Percentiles rank a stretch among this genome's conserved stretches.
Evolutionary conservation across 2,113 vertebrate species (phyloP).

Genomic region (Alectura lathami): DNA sequence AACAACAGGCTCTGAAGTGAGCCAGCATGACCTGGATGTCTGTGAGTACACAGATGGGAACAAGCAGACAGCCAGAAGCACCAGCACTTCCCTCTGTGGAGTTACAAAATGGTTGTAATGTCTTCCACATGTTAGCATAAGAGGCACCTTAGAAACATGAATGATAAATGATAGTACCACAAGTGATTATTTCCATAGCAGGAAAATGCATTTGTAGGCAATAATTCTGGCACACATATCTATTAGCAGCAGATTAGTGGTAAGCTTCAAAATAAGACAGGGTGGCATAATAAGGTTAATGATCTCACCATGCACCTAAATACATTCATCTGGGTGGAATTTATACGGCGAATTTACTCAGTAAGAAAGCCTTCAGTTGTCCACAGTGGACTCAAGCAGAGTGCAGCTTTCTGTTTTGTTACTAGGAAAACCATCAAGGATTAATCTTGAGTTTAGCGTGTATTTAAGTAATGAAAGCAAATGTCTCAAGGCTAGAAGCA

Average conservation of each 20-base stretch:
- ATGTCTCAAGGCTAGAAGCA: neutral
- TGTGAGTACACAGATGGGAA: neutral
- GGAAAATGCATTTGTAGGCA: neutral
- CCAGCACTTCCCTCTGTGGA: neutral
- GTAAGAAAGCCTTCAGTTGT: neutral
- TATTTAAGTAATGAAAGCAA: neutral
- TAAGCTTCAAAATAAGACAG: neutral
- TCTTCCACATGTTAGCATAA: neutral
- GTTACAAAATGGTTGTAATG: neutral
- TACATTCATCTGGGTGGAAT: neutral
- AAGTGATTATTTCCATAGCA: neutral
- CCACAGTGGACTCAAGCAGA: neutral
- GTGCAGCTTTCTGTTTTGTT: neutral
- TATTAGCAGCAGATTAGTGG: conserved; percentile 18
- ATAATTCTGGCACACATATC: neutral
- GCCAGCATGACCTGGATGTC: neutral
- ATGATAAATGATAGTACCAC: neutral
- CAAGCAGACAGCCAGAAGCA: neutral
- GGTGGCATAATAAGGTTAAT: conserved; percentile 7
- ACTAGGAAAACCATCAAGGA: neutral
- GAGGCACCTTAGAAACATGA: neutral
- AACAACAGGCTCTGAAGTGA: neutral
- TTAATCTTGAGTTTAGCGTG: neutral
- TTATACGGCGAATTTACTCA: conserved; percentile 1
- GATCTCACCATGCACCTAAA: neutral